These are phyloP conservation scores for Spilarctia lutea DNA, from an alignment of 2,888 invertebrate species.

Conservation along the genomic window DNA sequence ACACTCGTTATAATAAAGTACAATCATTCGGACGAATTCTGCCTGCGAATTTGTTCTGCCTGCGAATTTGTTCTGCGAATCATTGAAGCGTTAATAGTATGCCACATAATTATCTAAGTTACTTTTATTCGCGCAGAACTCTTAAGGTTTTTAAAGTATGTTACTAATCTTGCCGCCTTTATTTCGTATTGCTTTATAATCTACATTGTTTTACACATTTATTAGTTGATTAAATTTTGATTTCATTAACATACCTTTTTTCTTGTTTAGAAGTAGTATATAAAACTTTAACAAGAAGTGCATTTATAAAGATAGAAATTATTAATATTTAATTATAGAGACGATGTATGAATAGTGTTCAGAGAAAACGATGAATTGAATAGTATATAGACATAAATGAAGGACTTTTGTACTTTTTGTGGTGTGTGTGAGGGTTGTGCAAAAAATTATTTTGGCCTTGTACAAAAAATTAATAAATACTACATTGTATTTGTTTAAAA, in stretches of 20 bases:
- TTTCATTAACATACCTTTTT: conserved; percentile 36
- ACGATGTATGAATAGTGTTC: conserved; percentile 79
- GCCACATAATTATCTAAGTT: background rate
- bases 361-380: conserved; percentile 72
- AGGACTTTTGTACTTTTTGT: conserved; percentile 83
- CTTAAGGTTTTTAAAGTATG: conserved; percentile 14
- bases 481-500: conserved; percentile 42
- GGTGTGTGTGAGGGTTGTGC: conserved; percentile 78
- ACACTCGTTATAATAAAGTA: background rate
- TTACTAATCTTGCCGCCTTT: conserved; percentile 34
- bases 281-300: conserved; percentile 81
- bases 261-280: conserved; percentile 66
- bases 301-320: conserved; percentile 83
- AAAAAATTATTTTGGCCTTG: conserved; percentile 52
- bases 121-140: conserved; percentile 8
- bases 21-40: background rate
- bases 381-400: conserved; percentile 70
- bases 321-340: conserved; percentile 77
- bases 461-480: conserved; percentile 41
- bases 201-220: conserved; percentile 38
- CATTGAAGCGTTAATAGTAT: background rate
- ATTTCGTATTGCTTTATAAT: conserved; percentile 33
- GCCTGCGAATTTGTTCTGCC: too few species aligned
- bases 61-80: too few species aligned
- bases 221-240: conserved; percentile 27